Conservation (phyloP, 2,888 invertebrate species). For the Junonia oenone region DNA sequence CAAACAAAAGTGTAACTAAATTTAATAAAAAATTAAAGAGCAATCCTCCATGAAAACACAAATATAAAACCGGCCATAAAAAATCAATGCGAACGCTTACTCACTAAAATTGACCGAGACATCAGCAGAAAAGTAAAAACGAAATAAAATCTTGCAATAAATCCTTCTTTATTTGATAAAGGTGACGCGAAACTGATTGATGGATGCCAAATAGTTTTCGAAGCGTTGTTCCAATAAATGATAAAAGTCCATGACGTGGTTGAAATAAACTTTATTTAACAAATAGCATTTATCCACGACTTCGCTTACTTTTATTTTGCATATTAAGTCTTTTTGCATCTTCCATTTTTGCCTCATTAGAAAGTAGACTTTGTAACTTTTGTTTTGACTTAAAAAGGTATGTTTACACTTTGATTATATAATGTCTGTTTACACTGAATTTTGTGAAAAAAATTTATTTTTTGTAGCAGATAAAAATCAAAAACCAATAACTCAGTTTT, state of each 20-base stretch:
- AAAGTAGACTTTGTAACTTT: too few species aligned
- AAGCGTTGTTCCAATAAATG: conserved; percentile 5
- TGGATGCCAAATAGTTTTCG: conserved; percentile 6
- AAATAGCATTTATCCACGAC: too few species aligned
- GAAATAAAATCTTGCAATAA: conserved; percentile 12
- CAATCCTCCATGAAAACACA: background rate
- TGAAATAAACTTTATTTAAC: background rate
- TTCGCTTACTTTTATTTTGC: too few species aligned
- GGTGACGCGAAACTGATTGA: conserved; percentile 13
- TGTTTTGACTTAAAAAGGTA: too few species aligned
- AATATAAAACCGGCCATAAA: background rate
- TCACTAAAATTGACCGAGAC: background rate
- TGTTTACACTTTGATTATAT: too few species aligned
- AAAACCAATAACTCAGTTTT: too few species aligned
- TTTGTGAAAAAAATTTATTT: too few species aligned
- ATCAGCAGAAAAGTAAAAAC: conserved; percentile 4
- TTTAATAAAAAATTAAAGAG: background rate
- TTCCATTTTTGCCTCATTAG: too few species aligned
- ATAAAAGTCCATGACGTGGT: background rate
- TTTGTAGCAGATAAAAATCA: too few species aligned
- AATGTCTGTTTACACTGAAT: too few species aligned
- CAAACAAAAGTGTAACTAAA: too few species aligned
- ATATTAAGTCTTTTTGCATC: too few species aligned
- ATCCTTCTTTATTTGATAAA: conserved; percentile 17
- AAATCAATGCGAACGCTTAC: background rate